Conservation (phyloP, 2,797 vertebrate species). For the Sparus aurata region DNA sequence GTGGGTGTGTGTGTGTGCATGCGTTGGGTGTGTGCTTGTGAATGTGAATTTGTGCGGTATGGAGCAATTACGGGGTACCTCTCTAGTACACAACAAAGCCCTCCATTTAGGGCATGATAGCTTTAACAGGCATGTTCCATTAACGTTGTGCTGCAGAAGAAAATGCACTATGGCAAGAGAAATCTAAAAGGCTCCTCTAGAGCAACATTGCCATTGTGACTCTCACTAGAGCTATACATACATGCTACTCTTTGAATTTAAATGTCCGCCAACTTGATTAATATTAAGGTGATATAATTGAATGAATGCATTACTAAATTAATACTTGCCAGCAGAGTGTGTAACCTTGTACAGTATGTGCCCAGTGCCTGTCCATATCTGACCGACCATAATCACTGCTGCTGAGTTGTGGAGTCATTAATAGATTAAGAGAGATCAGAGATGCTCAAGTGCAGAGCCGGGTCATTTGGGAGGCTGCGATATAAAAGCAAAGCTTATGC, state of each 20-base stretch:
- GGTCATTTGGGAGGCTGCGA: conserved; percentile 72
- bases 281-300: conserved; percentile 58
- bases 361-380: conserved; percentile 74
- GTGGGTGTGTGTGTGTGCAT: conserved; percentile 15
- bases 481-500: conserved; percentile 64
- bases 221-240: conserved; percentile 12
- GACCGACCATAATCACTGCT: conserved; percentile 60
- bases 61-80: conserved; percentile 60
- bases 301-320: conserved; percentile 65
- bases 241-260: conserved; percentile 32
- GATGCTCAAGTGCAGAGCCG: conserved; percentile 75
- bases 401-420: conserved; percentile 78
- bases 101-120: conserved; percentile 67
- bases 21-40: conserved; percentile 30
- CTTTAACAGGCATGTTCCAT: conserved; percentile 64
- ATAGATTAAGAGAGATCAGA: conserved; percentile 71
- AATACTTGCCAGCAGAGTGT: conserved; percentile 38
- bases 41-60: conserved; percentile 16
- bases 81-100: conserved; percentile 56
- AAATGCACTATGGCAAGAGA: conserved; percentile 66
- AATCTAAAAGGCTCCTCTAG: conserved; percentile 30
- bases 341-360: conserved; percentile 53
- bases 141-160: conserved; percentile 54
- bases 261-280: conserved; percentile 43
- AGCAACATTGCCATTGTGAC: conserved; percentile 2